Conservation (phyloP, 2,113 vertebrate species). For the Trematomus loennbergii region DNA sequence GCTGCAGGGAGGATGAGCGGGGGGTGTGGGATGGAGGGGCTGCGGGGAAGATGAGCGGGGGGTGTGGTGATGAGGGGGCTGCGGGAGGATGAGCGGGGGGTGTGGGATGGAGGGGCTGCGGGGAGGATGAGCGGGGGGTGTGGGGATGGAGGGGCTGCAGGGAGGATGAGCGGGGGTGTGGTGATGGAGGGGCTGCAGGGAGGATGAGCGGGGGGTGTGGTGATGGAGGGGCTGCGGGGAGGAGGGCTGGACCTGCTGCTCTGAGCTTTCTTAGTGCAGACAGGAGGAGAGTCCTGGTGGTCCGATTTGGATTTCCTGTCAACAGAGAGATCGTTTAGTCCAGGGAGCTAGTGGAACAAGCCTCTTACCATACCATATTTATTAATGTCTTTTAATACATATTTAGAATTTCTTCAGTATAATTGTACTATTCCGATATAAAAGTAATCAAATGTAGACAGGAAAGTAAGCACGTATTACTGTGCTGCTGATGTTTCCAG, state of each 20-base stretch:
- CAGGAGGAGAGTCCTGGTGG: conserved; percentile 1
- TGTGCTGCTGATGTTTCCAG: background rate
- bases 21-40: too few species aligned
- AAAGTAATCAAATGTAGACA: background rate
- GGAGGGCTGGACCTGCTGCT: conserved; percentile 36
- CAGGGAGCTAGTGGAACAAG: background rate
- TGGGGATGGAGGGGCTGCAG: too few species aligned
- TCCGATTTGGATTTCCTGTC: conserved; percentile 52
- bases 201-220: too few species aligned
- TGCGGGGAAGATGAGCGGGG: too few species aligned
- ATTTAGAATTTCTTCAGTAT: background rate
- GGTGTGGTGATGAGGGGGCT: too few species aligned
- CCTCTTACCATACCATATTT: background rate
- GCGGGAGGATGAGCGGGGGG: too few species aligned
- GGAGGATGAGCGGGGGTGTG: too few species aligned
- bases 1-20: too few species aligned
- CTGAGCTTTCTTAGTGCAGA: background rate
- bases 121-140: too few species aligned
- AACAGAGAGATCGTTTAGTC: background rate
- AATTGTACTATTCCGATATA: background rate
- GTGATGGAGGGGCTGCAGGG: too few species aligned
- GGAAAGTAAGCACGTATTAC: background rate
- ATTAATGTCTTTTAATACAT: too few species aligned
- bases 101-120: too few species aligned
- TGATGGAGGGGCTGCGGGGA: background rate